Evolutionary conservation across 2,797 vertebrate species (phyloP).

Genomic region (Aselliscus stoliczkanus): DNA sequence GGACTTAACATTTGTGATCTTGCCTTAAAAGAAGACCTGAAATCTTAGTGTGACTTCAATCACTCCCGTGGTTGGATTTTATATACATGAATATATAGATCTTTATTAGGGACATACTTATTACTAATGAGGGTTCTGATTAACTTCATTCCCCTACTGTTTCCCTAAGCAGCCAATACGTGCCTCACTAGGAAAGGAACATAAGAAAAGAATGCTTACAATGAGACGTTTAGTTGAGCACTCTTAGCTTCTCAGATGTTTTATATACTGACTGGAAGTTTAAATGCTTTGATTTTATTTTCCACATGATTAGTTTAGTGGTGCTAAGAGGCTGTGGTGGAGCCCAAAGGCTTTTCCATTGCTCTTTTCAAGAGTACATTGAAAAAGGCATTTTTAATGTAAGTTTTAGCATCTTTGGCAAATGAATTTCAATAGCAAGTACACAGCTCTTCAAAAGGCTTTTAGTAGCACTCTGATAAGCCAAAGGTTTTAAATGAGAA

Average conservation of each 20-base stretch:
- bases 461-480: not conserved
- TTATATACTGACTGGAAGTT: not conserved
- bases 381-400: not conserved
- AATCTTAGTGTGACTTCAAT: not conserved
- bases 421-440: not conserved
- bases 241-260: not conserved
- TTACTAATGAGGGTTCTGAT: not conserved
- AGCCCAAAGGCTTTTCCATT: not conserved
- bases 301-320: not conserved
- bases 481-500: not conserved
- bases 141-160: not conserved
- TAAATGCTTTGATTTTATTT: not conserved
- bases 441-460: not conserved
- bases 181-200: not conserved
- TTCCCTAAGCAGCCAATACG: not conserved
- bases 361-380: not conserved
- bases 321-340: not conserved
- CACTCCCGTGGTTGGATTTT: not conserved
- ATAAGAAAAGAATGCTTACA: not conserved
- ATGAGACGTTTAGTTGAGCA: not conserved
- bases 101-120: not conserved
- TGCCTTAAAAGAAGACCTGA: not conserved
- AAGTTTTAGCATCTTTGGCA: conserved; percentile 10
- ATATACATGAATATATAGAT: not conserved
- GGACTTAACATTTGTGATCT: not conserved